Base-by-base conservation (phyloP, 2,888 invertebrate genomes). In the Ectemnius continuus region DNA sequence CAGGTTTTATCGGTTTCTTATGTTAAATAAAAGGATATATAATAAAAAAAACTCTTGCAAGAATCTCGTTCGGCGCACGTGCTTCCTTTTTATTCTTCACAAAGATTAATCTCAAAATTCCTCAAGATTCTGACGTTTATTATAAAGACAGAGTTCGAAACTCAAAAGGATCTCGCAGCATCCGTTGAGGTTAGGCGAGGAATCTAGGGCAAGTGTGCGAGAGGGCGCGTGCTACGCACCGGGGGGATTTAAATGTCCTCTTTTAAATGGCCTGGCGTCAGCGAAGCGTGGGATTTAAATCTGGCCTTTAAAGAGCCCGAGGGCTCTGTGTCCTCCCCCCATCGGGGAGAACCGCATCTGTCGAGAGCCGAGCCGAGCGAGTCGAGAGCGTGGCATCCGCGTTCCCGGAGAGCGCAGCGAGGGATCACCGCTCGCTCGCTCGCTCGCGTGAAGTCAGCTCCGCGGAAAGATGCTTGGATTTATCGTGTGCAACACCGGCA, bases 21-120 rank as follows among this genome's bases (percentile, higher is more conserved):
- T 86, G 84, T 84, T 79, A 84, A 83, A 85, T 81, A 84, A 86
- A 88, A 84, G 82, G 84, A 82, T 83, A 84, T 86, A 84, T 87
- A 85, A 87, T 86, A 81, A 84, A 65, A 79, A 82, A 81, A 81
- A 81, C 79, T 16, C 16, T 6, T 16, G 52, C 77, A 79, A 81
- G 75, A 75, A 75, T 82, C 85, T 87, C 86, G 84, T 86, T 87
- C 84, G 82, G 79, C 84, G 82, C 88, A 86, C 82, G 82, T 84
- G 85, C 75, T 64, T 70, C 75, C 52, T 68, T 61, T 45, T 48
- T 75, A 63, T 77, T 77, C 72, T 77, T 75, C 71, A 77, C 58
- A 72, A 63, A 36, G 0, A 36, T 36, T 36, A 6, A 6, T 4
- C 28, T 36, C 28, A 4, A 36, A 36, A 36, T 36, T 2, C 4